These are phyloP conservation scores for Falco concolor DNA, from an alignment of 2,797 vertebrate species.

Conservation along the genomic window DNA sequence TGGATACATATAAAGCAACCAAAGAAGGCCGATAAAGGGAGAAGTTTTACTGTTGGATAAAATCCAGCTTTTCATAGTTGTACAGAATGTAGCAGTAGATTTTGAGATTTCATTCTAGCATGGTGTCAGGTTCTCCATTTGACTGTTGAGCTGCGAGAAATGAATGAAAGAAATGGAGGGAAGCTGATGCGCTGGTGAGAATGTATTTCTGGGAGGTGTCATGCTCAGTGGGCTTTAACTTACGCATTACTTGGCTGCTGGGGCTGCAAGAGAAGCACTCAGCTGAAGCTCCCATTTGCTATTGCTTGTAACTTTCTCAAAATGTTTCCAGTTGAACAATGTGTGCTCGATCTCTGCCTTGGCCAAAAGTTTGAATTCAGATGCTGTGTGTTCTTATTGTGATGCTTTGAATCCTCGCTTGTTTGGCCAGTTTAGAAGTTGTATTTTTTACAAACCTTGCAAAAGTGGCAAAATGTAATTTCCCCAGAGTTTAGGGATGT, in stretches of 20 bases:
- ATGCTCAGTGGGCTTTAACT: neutral
- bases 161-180: neutral
- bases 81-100: neutral
- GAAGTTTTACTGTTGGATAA: neutral
- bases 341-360: neutral
- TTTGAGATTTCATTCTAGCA: neutral
- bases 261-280: accelerated
- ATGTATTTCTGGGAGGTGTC: neutral
- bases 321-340: neutral
- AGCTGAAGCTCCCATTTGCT: neutral
- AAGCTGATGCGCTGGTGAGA: neutral
- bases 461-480: neutral
- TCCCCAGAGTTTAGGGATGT: neutral
- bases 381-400: neutral
- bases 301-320: neutral
- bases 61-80: neutral
- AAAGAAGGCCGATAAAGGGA: neutral
- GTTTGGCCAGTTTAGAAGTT: neutral
- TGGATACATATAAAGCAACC: neutral
- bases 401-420: neutral
- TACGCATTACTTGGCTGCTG: neutral
- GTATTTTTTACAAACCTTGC: neutral
- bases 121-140: neutral
- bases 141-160: neutral
- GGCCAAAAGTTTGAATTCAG: neutral